A percentile compares a stretch with the other conserved stretches of the same genome.
Evolutionary conservation across 1,140 invertebrate genomes (phyloP).

Genomic region (Mizuhopecten yessoensis): DNA sequence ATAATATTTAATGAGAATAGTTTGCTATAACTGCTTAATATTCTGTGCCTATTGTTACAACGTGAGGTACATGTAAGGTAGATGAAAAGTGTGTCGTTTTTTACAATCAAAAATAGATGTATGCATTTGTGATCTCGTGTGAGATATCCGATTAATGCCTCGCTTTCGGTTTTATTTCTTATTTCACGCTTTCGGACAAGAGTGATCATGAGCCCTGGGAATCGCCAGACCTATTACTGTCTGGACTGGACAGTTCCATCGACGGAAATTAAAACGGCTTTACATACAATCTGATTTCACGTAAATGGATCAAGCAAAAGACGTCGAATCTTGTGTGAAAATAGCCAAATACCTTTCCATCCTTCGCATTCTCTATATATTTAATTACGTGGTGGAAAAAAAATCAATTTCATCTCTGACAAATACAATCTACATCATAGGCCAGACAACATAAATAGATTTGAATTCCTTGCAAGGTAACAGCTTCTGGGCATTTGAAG

Average conservation of each 20-base stretch:
- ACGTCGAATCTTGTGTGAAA: constrained; percentile 7
- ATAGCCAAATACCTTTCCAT: constrained; percentile 26
- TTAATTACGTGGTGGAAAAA: not conserved
- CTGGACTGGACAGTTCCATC: not conserved
- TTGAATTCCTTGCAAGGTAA: constrained; percentile 12
- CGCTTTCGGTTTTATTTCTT: not conserved
- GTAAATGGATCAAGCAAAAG: constrained; percentile 22
- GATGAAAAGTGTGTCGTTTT: too few species aligned
- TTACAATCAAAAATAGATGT: too few species aligned
- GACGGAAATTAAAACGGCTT: constrained; percentile 9
- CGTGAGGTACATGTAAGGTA: too few species aligned
- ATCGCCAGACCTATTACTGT: not conserved
- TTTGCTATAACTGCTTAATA: too few species aligned
- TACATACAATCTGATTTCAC: constrained; percentile 16
- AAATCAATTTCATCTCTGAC: constrained; percentile 28
- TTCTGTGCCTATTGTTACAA: too few species aligned
- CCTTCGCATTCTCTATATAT: constrained; percentile 1
- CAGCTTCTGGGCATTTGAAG: not conserved
- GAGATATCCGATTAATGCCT: not conserved
- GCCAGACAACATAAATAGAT: constrained; percentile 33
- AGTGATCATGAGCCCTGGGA: not conserved
- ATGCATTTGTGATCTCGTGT: not conserved
- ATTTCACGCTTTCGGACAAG: not conserved
- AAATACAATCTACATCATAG: constrained; percentile 35
- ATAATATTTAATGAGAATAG: too few species aligned